phyloP scores from a whole-genome alignment of 1,140 invertebrate genomes.

The Sarcophaga bullata region DNA sequence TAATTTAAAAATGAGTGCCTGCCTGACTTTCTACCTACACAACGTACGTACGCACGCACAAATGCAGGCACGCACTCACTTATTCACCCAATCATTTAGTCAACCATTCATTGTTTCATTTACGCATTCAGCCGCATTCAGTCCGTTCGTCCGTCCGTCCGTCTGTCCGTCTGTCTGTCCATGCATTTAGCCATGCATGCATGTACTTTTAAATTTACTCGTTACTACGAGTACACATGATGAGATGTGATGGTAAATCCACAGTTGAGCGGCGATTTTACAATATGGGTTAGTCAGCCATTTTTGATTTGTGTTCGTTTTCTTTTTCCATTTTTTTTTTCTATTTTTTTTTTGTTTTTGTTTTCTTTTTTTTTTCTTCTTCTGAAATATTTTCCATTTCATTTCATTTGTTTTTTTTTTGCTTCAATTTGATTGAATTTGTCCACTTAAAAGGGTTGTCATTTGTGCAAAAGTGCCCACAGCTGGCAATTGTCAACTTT shows the following conservation, averaged over 20 bases:
- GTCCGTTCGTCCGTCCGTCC: too few species aligned
- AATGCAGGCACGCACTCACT: neutral
- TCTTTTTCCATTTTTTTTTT: neutral
- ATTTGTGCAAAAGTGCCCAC: slow-evolving; percentile 4
- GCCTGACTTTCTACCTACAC: slow-evolving; percentile 8
- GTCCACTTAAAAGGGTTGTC: slow-evolving; percentile 34
- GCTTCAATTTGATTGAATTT: slow-evolving; percentile 25
- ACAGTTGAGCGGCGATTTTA: neutral
- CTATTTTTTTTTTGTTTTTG: neutral
- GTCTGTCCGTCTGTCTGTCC: too few species aligned
- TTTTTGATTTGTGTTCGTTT: slow-evolving; percentile 30
- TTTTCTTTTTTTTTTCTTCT: neutral
- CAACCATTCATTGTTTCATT: too few species aligned
- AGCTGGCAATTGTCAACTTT: neutral
- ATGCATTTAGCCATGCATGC: neutral
- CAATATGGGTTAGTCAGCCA: slow-evolving; percentile 38
- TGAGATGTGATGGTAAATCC: too few species aligned
- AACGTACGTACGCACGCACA: neutral
- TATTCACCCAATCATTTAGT: neutral
- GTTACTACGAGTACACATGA: too few species aligned
- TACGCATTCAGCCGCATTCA: too few species aligned
- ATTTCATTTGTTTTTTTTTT: slow-evolving; percentile 11
- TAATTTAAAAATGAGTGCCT: neutral
- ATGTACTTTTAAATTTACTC: neutral
- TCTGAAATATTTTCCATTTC: too few species aligned